Evolutionary conservation across 2,113 vertebrate genomes (phyloP), one percentile per base, ranked within the genome.

Genomic region (Saccopteryx leptura): DNA sequence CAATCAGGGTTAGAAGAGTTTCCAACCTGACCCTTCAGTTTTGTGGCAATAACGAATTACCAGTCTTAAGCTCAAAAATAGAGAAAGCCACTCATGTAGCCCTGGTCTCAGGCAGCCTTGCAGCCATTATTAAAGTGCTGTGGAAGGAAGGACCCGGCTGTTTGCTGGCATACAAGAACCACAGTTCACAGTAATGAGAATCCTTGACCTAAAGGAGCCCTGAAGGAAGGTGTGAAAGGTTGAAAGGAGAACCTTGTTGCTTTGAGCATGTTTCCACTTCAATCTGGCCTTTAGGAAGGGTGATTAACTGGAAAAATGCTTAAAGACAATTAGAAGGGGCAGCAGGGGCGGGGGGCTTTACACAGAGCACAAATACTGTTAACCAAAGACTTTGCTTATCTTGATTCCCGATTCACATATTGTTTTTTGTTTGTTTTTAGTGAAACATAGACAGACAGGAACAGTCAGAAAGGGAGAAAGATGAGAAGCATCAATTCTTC

Each of bases 1-100:
- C 87, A 95, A 87, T 82, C 13, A 56, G 75, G 85, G 69, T 28
- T 61, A 76, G 84, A n/a, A 71, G 63, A 26, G 66, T 83, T 97
- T 93, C 88, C 52, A 91, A 72, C 66, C 1, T 65, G 87, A 95
- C 46, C 0, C 58, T 66, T 14, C 8, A 33, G 54, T 79, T 54
- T 91, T 65, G 79, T n/a, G 46, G 26, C 50, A 71, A 82, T 87
- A 96, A 91, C 80, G 68, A 72, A 79, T 84, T n/a, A 84, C 66
- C 26, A 61, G n/a, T 82, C 76, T 58, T 60, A 81, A 72, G n/a
- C 79, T 60, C 13, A 78, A 76, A 79, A 80, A 58, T 56, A 72
- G 21, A 66, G 78, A 75, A 54, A 87, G 63, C 46, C 13, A 23
- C 23, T 83, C 33, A 31, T 0, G 0, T 14, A 24, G 71, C 4